These are phyloP conservation scores for Huso huso DNA, from an alignment of 2,797 vertebrate genomes.

Conservation along the genomic window DNA sequence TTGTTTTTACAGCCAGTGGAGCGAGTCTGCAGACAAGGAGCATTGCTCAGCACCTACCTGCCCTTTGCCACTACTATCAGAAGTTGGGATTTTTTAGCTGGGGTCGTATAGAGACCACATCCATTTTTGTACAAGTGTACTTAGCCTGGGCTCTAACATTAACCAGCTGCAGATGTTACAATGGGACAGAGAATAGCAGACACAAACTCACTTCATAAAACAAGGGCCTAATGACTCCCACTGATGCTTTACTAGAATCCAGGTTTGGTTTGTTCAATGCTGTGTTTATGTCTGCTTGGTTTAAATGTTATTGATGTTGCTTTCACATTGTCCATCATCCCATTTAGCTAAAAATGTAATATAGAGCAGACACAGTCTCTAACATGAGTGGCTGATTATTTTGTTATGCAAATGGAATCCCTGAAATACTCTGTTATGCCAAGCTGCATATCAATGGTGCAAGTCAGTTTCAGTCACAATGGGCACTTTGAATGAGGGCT, in stretches of 20 bases:
- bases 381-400: too few relatives aligned
- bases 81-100: slow-evolving; percentile 32
- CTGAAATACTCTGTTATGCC: too few relatives aligned
- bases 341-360: too few relatives aligned
- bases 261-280: slow-evolving; percentile 14
- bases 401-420: too few relatives aligned
- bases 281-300: slow-evolving; percentile 29
- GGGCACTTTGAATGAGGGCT: too few relatives aligned
- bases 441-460: too few relatives aligned
- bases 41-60: slow-evolving; percentile 51
- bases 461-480: too few relatives aligned
- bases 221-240: slow-evolving; percentile 38
- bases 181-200: slow-evolving; percentile 53
- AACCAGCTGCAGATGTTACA: slow-evolving; percentile 69
- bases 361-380: too few relatives aligned
- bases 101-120: slow-evolving; percentile 61
- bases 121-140: slow-evolving; percentile 53
- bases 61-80: slow-evolving; percentile 65
- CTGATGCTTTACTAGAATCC: slow-evolving; percentile 37
- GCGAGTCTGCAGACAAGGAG: slow-evolving; percentile 35
- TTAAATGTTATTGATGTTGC: slow-evolving; percentile 13
- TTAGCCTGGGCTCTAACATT: slow-evolving; percentile 72
- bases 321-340: slow-evolving; percentile 24
- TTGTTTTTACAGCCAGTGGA: slow-evolving; percentile 51
- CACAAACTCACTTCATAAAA: slow-evolving; percentile 64